phyloP scores from a whole-genome alignment of 2,113 vertebrate genomes.

The Guaruba guarouba region DNA sequence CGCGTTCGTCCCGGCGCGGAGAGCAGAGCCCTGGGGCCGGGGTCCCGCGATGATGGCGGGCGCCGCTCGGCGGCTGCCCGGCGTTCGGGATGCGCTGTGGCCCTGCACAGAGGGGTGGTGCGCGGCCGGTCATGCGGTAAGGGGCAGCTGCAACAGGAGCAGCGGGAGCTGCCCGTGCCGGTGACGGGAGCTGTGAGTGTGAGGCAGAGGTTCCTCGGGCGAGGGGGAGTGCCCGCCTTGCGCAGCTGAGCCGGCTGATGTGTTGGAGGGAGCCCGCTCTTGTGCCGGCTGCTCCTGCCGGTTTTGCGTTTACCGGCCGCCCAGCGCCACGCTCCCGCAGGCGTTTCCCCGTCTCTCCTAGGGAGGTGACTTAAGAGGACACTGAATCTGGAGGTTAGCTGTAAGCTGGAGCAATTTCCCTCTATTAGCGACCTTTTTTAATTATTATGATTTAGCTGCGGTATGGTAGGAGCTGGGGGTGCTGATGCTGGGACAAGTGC shows the following conservation, averaged over 20 bases:
- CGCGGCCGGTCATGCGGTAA: background rate
- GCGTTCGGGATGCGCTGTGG: background rate
- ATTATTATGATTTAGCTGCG: accelerated
- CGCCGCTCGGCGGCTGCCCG: background rate
- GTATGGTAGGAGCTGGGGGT: background rate
- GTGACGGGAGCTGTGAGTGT: background rate
- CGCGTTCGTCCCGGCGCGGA: too few relatives aligned
- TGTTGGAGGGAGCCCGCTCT: too few relatives aligned
- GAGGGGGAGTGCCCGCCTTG: background rate
- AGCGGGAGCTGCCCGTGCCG: background rate
- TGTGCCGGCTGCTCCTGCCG: background rate
- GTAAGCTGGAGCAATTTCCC: background rate
- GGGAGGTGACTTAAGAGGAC: background rate
- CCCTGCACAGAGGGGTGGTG: background rate
- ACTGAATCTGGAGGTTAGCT: background rate
- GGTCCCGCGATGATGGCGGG: accelerated
- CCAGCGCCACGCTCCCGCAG: accelerated
- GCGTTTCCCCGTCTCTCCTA: accelerated
- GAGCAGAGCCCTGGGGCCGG: too few relatives aligned
- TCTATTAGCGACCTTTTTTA: accelerated
- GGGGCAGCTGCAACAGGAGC: background rate
- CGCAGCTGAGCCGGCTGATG: background rate
- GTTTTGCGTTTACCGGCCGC: accelerated
- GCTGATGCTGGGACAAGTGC: background rate
- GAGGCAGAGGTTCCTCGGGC: background rate